phyloP scores from a whole-genome alignment of 2,797 vertebrate species.

The Menidia menidia region DNA sequence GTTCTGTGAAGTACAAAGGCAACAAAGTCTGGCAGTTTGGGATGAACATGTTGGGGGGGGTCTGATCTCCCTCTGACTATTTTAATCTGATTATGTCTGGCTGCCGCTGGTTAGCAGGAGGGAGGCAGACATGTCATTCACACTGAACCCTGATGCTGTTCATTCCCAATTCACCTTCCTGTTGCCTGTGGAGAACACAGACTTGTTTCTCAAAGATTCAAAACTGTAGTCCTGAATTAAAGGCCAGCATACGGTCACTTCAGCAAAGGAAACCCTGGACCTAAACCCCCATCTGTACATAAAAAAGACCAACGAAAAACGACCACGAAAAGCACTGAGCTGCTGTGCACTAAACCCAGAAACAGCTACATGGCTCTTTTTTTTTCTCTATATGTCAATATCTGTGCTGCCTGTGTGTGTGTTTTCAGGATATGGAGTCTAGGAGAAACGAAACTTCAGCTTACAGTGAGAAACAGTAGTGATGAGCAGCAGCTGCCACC shows the following conservation, averaged over 20 bases:
- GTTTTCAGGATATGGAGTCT: conserved; percentile 78
- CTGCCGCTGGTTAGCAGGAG: conserved; percentile 15
- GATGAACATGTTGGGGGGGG: conserved; percentile 45
- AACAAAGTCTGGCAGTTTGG: neutral
- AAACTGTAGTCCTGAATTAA: neutral
- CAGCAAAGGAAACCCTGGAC: neutral
- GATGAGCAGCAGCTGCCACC: conserved; percentile 52
- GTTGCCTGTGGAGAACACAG: neutral
- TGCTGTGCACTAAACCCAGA: neutral
- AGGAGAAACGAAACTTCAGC: conserved; percentile 74
- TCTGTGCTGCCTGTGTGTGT: conserved; percentile 4
- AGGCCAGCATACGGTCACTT: neutral
- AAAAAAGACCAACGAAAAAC: neutral
- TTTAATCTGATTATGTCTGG: conserved; percentile 82
- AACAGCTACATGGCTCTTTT: neutral
- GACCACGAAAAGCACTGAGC: conserved; percentile 1
- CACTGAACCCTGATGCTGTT: neutral
- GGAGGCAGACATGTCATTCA: neutral
- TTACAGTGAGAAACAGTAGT: conserved; percentile 66
- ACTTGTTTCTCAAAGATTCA: neutral
- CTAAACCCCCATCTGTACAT: neutral
- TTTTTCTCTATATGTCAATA: conserved; percentile 4
- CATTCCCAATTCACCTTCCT: neutral
- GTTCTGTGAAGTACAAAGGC: neutral
- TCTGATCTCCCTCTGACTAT: conserved; percentile 33